phyloP scores from a whole-genome alignment of 2,888 invertebrate genomes.

The Limnephilus lunatus region DNA sequence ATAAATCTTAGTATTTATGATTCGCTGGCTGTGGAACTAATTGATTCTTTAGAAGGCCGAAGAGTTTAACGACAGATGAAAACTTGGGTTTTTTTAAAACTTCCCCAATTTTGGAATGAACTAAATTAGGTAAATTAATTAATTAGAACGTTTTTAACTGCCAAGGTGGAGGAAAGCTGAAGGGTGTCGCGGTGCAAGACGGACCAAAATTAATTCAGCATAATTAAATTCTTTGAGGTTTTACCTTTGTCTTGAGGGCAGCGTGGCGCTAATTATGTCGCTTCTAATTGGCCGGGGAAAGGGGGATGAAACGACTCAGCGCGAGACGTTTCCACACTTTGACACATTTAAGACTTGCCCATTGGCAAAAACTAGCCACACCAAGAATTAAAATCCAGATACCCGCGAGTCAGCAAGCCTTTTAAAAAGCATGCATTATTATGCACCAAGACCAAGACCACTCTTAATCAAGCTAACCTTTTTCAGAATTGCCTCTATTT shows the following conservation, averaged over 20 bases:
- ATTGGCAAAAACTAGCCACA: background rate
- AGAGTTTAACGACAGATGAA: background rate
- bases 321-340: slow-evolving; percentile 7
- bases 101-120: background rate
- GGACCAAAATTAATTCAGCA: slow-evolving; percentile 3
- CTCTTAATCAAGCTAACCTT: background rate
- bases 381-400: background rate
- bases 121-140: slow-evolving; percentile 16
- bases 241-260: slow-evolving; percentile 54
- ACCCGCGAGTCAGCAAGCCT: background rate
- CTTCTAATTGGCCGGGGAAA: slow-evolving; percentile 52
- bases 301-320: slow-evolving; percentile 36
- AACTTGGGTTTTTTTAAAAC: background rate
- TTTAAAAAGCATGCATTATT: background rate
- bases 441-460: too few species aligned
- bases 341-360: background rate
- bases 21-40: background rate
- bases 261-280: slow-evolving; percentile 55
- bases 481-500: background rate
- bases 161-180: background rate
- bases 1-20: background rate
- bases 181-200: slow-evolving; percentile 28
- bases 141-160: slow-evolving; percentile 11
- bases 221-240: slow-evolving; percentile 61
- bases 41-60: background rate